Base-by-base conservation (phyloP, 2,888 invertebrate genomes). In the Nephrotoma flavescens region DNA sequence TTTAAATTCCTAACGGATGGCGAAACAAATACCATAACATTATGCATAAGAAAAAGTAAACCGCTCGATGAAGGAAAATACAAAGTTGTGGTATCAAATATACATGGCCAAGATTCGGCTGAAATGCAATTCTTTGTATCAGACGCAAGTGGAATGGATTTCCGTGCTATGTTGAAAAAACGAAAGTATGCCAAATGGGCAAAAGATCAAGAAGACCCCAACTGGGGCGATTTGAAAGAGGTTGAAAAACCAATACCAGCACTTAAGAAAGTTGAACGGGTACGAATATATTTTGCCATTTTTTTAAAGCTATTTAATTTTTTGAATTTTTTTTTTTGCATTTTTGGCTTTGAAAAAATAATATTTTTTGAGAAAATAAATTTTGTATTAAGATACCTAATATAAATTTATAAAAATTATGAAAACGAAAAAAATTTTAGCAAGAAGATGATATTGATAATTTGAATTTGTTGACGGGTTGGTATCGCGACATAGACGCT, bases 91-190 rank as follows among this genome's bases (percentile, higher is more conserved):
- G 95, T 99, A 88, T 96, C 96, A 90, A 99, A 99, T 91, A 95
- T 96, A 88, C 97, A 98, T 90, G 99, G 99, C 87, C 97, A 97
- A 91, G 99, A 99, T 92, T 95, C 97, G 0, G 98, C 98, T 87
- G 98, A 98, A 91, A 97, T 97, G 95, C 96, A 96, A 90, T 94
- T 99, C 88, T 99, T 97, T 91, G 99, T 99, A 87, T 98, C 98
- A 89, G 99, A 98, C 93, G 95, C 98, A 88, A 98, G 98, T 92
- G 98, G 98, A 89, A 97, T 99, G 96, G 99, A 99, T 93, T 99
- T 99, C 96, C 96, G 99, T 92, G 96, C 98, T 88, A 96, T 99
- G 96, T 94, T 99, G 89, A 98, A 98, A 92, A 98, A 98, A 93
- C 95, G 97, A 90, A 97, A 97, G 92, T 98, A 98, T 92, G 96